Evolutionary conservation across 2,113 vertebrate genomes (phyloP).

Genomic region (Erythrocercus mccallii): DNA sequence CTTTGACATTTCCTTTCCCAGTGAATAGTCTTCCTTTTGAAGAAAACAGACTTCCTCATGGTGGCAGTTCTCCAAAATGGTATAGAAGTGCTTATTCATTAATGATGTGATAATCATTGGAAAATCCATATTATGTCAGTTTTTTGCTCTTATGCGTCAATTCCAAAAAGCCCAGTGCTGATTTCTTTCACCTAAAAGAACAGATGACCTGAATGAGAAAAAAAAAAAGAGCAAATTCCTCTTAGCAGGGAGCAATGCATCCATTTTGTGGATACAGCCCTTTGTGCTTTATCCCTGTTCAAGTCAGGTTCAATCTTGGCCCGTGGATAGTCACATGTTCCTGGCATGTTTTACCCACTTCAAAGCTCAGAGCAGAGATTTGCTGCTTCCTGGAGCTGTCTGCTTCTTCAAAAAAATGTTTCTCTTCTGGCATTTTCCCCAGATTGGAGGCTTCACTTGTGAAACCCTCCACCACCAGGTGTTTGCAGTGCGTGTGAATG

Average conservation of each 20-base stretch:
- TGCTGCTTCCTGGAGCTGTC: not conserved
- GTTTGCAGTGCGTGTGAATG: not conserved
- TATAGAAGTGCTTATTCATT: constrained; percentile 24
- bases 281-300: not conserved
- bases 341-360: not conserved
- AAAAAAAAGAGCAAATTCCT: not conserved
- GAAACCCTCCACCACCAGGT: not conserved
- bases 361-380: not conserved
- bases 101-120: not conserved
- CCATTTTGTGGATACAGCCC: not conserved
- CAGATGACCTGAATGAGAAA: not conserved
- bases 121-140: not conserved
- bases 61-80: constrained; percentile 12
- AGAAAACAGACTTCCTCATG: not conserved
- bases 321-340: accelerated
- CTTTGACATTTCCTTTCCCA: constrained; percentile 31
- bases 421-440: not conserved
- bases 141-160: not conserved
- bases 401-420: not conserved
- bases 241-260: not conserved
- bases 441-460: not conserved
- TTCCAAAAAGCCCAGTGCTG: not conserved
- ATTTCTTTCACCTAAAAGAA: not conserved
- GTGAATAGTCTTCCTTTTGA: constrained; percentile 4
- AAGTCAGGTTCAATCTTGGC: not conserved